Base-by-base conservation (phyloP, 2,888 invertebrate species). In the Ichneumoninae sp. region DNA sequence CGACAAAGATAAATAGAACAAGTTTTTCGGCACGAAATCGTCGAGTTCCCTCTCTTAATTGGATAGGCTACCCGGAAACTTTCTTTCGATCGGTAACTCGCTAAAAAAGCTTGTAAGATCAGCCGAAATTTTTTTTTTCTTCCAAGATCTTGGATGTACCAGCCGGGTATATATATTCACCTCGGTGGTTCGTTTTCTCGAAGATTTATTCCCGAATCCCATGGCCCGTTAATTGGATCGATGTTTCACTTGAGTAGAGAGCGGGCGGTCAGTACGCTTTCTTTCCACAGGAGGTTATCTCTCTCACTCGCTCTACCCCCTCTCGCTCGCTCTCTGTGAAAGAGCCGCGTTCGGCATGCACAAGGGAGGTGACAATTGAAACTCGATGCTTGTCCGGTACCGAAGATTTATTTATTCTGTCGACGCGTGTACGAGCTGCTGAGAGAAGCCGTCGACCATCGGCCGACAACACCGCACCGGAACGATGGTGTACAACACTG, bases 221-320 rank as follows among this genome's bases (percentile, higher is more conserved):
- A 84, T 82, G 81, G 83, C 83, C 66, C 82, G 87, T 90, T 90
- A 90, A 90, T 90, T 90, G 89, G 89, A 90, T 87, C 87, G 88
- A 79, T 85, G 87, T 86, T 81, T 86, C 72, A 65, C 86, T 78
- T 76, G 78, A 68, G 78, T 74, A 70, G 83, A 78, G 84, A 83
- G 70, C 81, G 62, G 33, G 57, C 82, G 80, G 65, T 84, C 62
- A 66, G 75, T 68, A 80, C 70, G 78, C 87, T 90, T 88, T 89
- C 87, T 86, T 88, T 75, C 54, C 47, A n/a, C 6, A 44, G 44
- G 44, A 16, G 33, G 6, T 16, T 2, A 4, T 30, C 33, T 30
- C 40, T 40, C 40, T 40, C 40, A 10, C 8, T 40, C 40, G 40
- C 1, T 36, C 36, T 6, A 7, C 36, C 40, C 8, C 40, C 40